Conservation (phyloP, 2,797 vertebrate genomes). For the Enteromius afrohamiltoni region DNA sequence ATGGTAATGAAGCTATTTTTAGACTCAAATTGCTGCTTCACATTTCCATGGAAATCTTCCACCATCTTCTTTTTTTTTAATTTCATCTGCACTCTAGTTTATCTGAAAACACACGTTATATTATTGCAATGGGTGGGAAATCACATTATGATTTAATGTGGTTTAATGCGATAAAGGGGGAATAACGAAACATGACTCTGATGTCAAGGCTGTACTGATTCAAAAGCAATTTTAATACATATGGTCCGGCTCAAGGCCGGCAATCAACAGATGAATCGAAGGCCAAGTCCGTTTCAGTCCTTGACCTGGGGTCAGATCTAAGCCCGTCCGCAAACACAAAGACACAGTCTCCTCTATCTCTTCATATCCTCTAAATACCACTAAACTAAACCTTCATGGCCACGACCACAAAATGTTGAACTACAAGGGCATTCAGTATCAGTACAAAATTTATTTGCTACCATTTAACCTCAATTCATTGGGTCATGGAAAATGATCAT, state of each 20-base stretch:
- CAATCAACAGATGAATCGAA: constrained; percentile 59
- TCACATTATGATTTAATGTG: constrained; percentile 9
- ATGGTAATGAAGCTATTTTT: constrained; percentile 79
- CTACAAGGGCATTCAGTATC: neutral
- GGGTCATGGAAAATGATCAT: constrained; percentile 1
- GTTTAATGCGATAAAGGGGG: constrained; percentile 6
- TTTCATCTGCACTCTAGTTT: constrained; percentile 11
- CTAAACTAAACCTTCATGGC: constrained; percentile 17
- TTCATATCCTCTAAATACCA: constrained; percentile 31
- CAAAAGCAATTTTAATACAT: constrained; percentile 4
- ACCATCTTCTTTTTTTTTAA: constrained; percentile 70
- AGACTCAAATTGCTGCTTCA: constrained; percentile 79
- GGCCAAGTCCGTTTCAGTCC: constrained; percentile 41
- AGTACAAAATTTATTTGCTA: neutral
- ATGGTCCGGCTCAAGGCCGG: constrained; percentile 50
- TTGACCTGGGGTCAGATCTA: constrained; percentile 26
- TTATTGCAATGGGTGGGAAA: constrained; percentile 18
- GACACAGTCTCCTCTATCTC: constrained; percentile 34
- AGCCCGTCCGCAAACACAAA: constrained; percentile 23
- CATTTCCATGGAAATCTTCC: constrained; percentile 80
- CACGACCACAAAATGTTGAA: constrained; percentile 9
- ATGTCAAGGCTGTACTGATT: constrained; percentile 27
- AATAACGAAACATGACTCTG: neutral
- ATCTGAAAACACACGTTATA: constrained; percentile 43
- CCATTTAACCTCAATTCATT: neutral